A percentile compares a stretch with the other conserved stretches of the same genome.
phyloP scores from a whole-genome alignment of 2,797 vertebrate species.

The Xyrichtys novacula region DNA sequence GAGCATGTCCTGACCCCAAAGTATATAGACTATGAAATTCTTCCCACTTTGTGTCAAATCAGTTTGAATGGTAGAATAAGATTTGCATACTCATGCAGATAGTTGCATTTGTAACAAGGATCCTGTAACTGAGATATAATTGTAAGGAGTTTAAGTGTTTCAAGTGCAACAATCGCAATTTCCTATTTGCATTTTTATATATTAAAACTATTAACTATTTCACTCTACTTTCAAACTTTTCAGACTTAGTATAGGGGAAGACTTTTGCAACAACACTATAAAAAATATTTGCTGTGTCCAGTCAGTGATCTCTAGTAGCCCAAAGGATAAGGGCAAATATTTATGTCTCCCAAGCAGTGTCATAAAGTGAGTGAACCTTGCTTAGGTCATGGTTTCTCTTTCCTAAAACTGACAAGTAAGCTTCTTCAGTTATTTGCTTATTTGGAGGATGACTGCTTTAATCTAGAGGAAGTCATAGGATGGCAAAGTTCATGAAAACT shows the following conservation, averaged over 20 bases:
- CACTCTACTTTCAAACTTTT: no score
- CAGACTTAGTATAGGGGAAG: neutral
- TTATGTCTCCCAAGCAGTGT: neutral
- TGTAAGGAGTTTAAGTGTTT: no score
- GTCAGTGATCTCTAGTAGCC: neutral
- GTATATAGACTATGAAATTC: neutral
- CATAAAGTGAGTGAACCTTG: neutral
- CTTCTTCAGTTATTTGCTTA: neutral
- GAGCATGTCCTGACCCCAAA: neutral
- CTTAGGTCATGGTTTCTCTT: neutral
- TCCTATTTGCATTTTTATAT: no score
- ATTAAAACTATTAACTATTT: no score
- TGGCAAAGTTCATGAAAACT: neutral
- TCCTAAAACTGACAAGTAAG: neutral
- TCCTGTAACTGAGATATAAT: no score
- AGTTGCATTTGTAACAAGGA: no score
- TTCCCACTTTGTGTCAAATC: neutral
- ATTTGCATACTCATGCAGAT: no score
- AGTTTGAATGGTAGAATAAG: neutral
- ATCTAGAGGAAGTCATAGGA: neutral
- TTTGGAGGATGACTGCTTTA: neutral
- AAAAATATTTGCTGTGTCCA: slow-evolving; percentile 4
- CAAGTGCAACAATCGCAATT: no score
- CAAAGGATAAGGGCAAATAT: neutral
- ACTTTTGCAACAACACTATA: neutral